phyloP scores from a whole-genome alignment of 1,140 invertebrate genomes.

The Streblospio benedicti region DNA sequence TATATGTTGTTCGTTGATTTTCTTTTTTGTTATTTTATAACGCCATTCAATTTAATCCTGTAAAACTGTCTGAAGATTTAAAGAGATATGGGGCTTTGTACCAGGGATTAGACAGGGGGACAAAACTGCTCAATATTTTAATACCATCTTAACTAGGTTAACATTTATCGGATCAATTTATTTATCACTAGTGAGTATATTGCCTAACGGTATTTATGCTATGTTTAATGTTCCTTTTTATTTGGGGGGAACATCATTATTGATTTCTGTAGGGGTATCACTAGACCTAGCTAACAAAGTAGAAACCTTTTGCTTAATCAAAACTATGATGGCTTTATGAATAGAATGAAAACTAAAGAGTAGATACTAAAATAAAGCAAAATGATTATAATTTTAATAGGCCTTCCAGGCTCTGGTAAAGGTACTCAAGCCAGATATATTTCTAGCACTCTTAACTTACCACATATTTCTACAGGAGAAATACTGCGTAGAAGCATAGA shows the following conservation, averaged over 20 bases:
- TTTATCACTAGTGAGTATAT: not conserved
- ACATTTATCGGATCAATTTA: not conserved
- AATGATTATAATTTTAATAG: no score
- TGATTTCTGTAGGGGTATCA: not conserved
- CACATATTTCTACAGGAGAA: no score
- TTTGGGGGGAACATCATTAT: not conserved
- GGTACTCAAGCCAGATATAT: no score
- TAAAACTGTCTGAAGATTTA: not conserved
- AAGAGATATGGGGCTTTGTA: not conserved
- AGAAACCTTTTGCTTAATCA: not conserved
- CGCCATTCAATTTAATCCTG: not conserved
- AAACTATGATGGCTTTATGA: not conserved
- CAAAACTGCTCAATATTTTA: not conserved
- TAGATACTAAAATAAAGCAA: no score
- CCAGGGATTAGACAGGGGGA: not conserved
- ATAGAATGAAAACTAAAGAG: no score
- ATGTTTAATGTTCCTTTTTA: not conserved
- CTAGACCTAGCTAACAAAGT: not conserved
- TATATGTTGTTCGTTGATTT: not conserved
- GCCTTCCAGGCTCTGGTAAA: no score
- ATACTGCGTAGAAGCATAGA: no score
- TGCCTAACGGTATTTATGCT: not conserved
- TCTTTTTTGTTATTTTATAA: constrained; percentile 1
- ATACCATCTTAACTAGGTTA: not conserved
- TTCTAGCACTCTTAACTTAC: no score